Percentiles rank a stretch among this genome's conserved stretches.
These are phyloP conservation scores for Meta bourneti DNA, from an alignment of 2,888 invertebrate genomes.

Conservation along the genomic window DNA sequence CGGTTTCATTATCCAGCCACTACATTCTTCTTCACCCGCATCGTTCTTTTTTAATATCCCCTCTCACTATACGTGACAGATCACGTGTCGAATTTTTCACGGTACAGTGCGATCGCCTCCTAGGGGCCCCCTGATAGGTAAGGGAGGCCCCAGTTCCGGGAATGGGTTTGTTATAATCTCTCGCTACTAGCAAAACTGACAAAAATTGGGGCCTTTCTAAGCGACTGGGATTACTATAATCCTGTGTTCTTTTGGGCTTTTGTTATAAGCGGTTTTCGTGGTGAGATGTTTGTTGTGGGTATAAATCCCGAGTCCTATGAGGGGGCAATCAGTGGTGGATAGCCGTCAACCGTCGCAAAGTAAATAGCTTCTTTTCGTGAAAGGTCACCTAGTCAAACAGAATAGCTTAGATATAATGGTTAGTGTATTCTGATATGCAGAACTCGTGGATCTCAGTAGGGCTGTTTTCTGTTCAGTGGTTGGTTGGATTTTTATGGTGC, in stretches of 20 bases:
- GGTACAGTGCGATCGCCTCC: background rate
- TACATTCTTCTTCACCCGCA: background rate
- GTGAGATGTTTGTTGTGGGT: background rate
- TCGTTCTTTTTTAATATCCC: background rate
- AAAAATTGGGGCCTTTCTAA: background rate
- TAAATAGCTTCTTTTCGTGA: too few species aligned
- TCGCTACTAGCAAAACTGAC: background rate
- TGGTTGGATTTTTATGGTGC: too few species aligned
- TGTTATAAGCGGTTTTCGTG: background rate
- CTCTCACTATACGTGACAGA: background rate
- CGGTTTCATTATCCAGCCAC: background rate
- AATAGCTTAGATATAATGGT: too few species aligned
- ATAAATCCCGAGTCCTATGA: background rate
- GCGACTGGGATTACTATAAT: background rate
- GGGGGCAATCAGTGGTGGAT: background rate
- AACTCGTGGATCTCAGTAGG: too few species aligned
- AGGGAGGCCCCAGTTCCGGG: background rate
- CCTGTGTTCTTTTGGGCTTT: background rate
- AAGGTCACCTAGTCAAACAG: too few species aligned
- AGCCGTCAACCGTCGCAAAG: background rate
- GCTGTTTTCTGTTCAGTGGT: too few species aligned
- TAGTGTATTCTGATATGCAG: too few species aligned
- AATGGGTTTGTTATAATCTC: background rate
- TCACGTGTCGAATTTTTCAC: slow-evolving; percentile 1
- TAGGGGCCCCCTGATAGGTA: background rate